These are phyloP conservation scores for Proterorhinus semilunaris DNA, from an alignment of 2,113 vertebrate species.

Conservation along the genomic window DNA sequence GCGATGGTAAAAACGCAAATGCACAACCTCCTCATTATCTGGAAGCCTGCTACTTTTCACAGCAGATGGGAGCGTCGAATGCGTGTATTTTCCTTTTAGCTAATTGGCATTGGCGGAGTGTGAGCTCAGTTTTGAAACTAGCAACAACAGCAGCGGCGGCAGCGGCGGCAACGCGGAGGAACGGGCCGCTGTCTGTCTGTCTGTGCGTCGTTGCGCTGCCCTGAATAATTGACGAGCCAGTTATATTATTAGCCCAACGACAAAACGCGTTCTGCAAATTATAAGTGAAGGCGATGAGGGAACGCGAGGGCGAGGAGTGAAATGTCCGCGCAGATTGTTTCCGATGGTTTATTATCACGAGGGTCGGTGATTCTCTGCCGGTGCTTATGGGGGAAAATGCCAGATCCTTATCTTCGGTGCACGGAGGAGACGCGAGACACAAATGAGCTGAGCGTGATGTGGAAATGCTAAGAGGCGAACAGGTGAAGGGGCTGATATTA, in stretches of 20 bases:
- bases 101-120: slow-evolving; percentile 72
- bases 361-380: slow-evolving; percentile 1
- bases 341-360: slow-evolving; percentile 11
- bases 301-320: slow-evolving; percentile 4
- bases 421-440: slow-evolving; percentile 12
- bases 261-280: slow-evolving; percentile 50
- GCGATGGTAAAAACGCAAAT: slow-evolving; percentile 11
- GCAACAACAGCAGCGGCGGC: slow-evolving; percentile 46
- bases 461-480: slow-evolving; percentile 27
- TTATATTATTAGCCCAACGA: slow-evolving; percentile 71
- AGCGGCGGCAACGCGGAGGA: slow-evolving; percentile 42
- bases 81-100: slow-evolving; percentile 13
- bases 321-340: slow-evolving; percentile 16
- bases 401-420: slow-evolving; percentile 12
- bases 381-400: slow-evolving; percentile 12
- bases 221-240: slow-evolving; percentile 76
- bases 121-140: slow-evolving; percentile 50
- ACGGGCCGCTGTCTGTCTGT: slow-evolving; percentile 56
- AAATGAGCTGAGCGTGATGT: slow-evolving; percentile 21
- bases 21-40: slow-evolving; percentile 56
- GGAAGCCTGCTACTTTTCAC: slow-evolving; percentile 20
- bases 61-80: slow-evolving; percentile 2
- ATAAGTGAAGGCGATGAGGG: slow-evolving; percentile 36
- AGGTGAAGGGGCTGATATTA: background rate
- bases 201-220: slow-evolving; percentile 50